Base-by-base conservation (phyloP, 2,797 vertebrate species). In the Notolabrus celidotus region DNA sequence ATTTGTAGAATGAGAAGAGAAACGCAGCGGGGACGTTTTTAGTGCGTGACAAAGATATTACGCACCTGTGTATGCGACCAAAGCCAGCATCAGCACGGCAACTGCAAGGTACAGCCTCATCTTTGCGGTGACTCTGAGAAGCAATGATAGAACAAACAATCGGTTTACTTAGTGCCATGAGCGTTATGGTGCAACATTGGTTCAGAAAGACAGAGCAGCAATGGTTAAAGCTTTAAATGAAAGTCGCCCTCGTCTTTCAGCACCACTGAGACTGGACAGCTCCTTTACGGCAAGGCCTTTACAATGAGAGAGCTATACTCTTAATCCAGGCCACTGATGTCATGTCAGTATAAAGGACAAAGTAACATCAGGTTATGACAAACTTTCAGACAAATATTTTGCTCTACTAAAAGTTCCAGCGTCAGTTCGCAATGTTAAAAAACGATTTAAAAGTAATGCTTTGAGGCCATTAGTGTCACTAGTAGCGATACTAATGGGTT, bases 91-190 rank as follows among this genome's bases (percentile, higher is more conserved):
- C 78, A 96, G 54, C 67, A 96, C 86, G 0, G 93, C 92, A 23
- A 94, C 70, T 1, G 93, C 93, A 1, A 96, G 82, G 43, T 82
- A 77, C 36, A 95, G 84, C 83, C 72, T 95, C 95, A 96, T 95
- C 39, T 80, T 88, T 65, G 45, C 73, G 53, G 59, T 50, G 54
- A 22, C 2, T 85, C 25, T 71, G 78, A 52, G 50, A 42, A 76
- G 25, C 41, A 25, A 55, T 4, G 10, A 46, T 0, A 53, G 5
- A 41, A n/a, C n/a, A n/a, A 1, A 55, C 10, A 19, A 1, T 17
- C 10, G 31, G 17, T 42, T 39, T 65, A 56, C 16, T 31, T 38
- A 9, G 1, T 10, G 9, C 8, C 15, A 10, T 17, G 7, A 25
- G 7, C 2, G 38, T 39, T 3, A 20, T 10, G 8, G 10, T 43